phyloP scores from a whole-genome alignment of 2,113 vertebrate genomes.

The Misgurnus mizolepis region DNA sequence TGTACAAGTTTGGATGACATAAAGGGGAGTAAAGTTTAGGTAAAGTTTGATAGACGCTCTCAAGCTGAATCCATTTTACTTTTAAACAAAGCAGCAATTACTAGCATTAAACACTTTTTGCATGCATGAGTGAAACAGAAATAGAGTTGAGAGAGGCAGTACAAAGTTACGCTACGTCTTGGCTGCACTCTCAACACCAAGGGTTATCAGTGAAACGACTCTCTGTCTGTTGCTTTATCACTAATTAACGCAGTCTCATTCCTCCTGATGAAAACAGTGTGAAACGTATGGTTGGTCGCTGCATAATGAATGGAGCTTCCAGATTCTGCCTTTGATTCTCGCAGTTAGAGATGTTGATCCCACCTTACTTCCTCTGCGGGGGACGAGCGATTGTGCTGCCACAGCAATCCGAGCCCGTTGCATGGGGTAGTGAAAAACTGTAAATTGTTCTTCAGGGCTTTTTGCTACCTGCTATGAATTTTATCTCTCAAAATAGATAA shows the following conservation, averaged over 20 bases:
- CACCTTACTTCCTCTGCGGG: constrained; percentile 7
- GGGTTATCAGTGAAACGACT: constrained; percentile 59
- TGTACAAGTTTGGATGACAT: no score
- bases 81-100: background rate
- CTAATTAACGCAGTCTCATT: constrained; percentile 74
- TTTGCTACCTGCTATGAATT: constrained; percentile 10
- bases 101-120: constrained; percentile 41
- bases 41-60: no score
- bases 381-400: background rate
- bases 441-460: constrained; percentile 28
- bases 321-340: constrained; percentile 40
- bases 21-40: no score
- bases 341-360: constrained; percentile 33
- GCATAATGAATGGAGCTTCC: constrained; percentile 35
- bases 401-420: constrained; percentile 10
- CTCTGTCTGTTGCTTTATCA: constrained; percentile 65
- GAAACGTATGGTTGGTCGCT: constrained; percentile 14
- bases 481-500: constrained; percentile 25
- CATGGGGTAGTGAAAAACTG: background rate
- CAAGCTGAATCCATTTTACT: constrained; percentile 30
- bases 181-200: constrained; percentile 50
- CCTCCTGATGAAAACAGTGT: constrained; percentile 20
- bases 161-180: constrained; percentile 45
- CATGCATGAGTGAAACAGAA: constrained; percentile 22
- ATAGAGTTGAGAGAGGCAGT: background rate